Base-by-base conservation (phyloP, 2,888 invertebrate species). In the Ectemnius continuus region DNA sequence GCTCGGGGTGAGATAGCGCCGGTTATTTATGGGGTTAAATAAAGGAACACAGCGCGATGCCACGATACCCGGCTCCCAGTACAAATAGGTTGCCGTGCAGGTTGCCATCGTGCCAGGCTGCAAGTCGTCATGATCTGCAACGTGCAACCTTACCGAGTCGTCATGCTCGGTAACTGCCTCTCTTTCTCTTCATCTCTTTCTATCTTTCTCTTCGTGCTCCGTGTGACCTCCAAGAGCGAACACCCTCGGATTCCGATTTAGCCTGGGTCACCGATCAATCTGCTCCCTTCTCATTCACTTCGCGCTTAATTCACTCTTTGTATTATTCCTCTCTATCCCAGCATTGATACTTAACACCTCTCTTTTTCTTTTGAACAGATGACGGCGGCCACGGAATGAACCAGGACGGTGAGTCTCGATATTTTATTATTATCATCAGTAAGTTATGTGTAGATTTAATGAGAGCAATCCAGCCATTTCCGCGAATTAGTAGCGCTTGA, bases 1-100 rank as follows among this genome's bases (percentile, higher is more conserved):
- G 73, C 72, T 84, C 81, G 86, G 85, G 82, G 85, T 81, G 82
- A 88, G 88, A 88, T 89, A 89, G 86, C 80, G 84, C 75, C 76
- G 81, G 84, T 88, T 89, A 89, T 89, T 89, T 89, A 89, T 89
- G 87, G 87, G 87, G 86, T 88, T 87, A 87, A 89, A 88, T 89
- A 87, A 89, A 88, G 88, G 84, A 86, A 88, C 85, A 86, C 75
- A 76, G 84, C 82, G 84, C 87, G 88, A 89, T 88, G 81, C 82
- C 72, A 84, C 83, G 88, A 88, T 89, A 88, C 79, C 81, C 63
- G 72, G 56, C 65, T 16, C 61, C 79, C 68, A 79, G 83, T 89
- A 89, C 89, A 88, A 88, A 89, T 88, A 86, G 87, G 86, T 84
- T 88, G 87, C 86, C 83, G 78, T 82, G 80, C 84, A 79, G 80